Evolutionary conservation across 2,113 vertebrate species (phyloP), one percentile per base, ranked within the genome.

Genomic region (Nyctereutes procyonoides): DNA sequence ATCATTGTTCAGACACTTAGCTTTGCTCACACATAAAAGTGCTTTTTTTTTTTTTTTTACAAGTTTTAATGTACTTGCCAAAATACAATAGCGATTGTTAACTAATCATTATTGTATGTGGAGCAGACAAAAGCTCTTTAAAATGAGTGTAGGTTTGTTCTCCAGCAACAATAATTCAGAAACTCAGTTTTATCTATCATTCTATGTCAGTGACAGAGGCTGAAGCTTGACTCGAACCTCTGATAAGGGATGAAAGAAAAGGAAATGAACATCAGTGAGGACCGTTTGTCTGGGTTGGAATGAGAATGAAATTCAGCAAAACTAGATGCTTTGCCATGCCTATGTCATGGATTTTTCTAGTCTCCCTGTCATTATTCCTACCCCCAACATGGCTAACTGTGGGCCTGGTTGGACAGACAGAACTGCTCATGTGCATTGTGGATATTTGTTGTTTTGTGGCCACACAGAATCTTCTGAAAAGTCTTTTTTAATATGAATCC

Each of bases 1-100:
- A 90, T 93, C 93, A 9, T 9, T 98, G 96, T 97, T 97, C 90
- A 62, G 60, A 26, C 51, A 20, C 16, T 93, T 62, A 56, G 35
- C 74, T 97, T 90, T 95, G 53, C 89, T 58, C 6, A 13, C 6
- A 13, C 1, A 28, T 24, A 58, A 3, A 86, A n/a, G 35, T 88
- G 1, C 10, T 60, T 81, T 63, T 58, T 51, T 55, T 83, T 55
- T 83, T 88, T 92, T 85, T 88, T 86, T 26, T 32, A 1, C 90
- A 93, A 76, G 95, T 94, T 86, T 92, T 58, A 3, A 15, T 58
- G 17, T 17, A 43, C 26, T 90, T 96, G 82, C 48, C 85, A 87
- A 90, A 97, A 43, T 69, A 95, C 43, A 14, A 32, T 16, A 51
- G 71, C 4, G 1, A 67, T 95, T 79, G 88, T 96, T 86, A 81